Conservation (phyloP, 1,140 invertebrate species). For the Cherax quadricarinatus region DNA sequence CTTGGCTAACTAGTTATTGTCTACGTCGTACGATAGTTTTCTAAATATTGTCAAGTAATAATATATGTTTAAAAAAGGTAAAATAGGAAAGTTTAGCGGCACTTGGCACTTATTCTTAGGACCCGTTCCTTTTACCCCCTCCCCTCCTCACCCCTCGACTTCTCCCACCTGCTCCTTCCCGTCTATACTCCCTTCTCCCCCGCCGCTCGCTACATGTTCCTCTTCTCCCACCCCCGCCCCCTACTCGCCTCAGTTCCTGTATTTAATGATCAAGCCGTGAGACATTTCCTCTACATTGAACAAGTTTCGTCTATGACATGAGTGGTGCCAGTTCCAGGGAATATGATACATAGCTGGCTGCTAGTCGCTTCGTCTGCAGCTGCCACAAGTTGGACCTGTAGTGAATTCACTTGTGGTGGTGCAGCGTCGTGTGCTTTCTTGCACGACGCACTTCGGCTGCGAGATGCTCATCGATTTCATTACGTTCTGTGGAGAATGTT, state of each 20-base stretch:
- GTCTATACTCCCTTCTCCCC: background rate
- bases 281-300: slow-evolving; percentile 36
- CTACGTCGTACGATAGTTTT: background rate
- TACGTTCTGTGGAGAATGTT: background rate
- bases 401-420: no score
- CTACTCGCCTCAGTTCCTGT: slow-evolving; percentile 15
- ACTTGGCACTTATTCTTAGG: slow-evolving; percentile 32
- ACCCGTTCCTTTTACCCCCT: slow-evolving; percentile 46
- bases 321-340: background rate
- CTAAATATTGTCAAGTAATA: background rate
- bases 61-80: background rate
- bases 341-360: background rate
- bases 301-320: background rate
- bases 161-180: background rate
- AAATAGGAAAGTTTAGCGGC: background rate
- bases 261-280: slow-evolving; percentile 45
- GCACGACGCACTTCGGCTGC: background rate
- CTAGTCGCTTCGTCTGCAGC: no score
- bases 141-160: background rate
- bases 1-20: background rate
- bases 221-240: background rate
- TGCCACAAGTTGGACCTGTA: no score
- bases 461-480: background rate
- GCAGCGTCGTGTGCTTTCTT: background rate
- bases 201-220: slow-evolving; percentile 25